Evolutionary conservation across 2,888 invertebrate species (phyloP).

Genomic region (Eucriotettix oculatus): DNA sequence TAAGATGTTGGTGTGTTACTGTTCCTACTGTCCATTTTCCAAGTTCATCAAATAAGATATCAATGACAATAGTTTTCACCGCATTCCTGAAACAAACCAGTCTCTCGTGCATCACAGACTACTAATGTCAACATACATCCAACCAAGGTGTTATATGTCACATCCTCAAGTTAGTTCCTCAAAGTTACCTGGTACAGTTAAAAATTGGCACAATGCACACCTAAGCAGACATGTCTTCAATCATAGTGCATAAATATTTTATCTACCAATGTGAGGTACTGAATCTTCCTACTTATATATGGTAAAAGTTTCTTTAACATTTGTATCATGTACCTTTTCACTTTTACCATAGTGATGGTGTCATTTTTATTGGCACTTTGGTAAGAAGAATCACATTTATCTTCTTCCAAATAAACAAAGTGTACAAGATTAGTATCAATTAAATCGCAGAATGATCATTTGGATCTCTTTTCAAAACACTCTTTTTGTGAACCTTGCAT

Average conservation of each 20-base stretch:
- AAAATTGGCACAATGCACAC: conserved; percentile 10
- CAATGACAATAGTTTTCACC: not conserved
- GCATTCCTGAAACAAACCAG: not conserved
- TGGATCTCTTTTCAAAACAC: too few relatives aligned
- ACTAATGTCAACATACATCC: not conserved
- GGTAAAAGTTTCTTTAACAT: not conserved
- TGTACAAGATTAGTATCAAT: too few relatives aligned
- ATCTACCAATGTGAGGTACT: not conserved
- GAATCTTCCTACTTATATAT: not conserved
- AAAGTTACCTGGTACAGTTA: conserved; percentile 3
- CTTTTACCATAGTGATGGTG: too few relatives aligned
- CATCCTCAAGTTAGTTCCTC: conserved; percentile 1
- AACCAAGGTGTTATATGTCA: not conserved
- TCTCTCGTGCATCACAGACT: not conserved
- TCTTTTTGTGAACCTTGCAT: too few relatives aligned
- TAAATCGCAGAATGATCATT: too few relatives aligned
- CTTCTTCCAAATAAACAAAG: too few relatives aligned
- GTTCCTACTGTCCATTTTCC: not conserved
- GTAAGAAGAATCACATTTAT: too few relatives aligned
- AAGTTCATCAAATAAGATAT: not conserved
- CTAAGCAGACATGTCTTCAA: conserved; percentile 5
- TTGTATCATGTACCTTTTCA: not conserved
- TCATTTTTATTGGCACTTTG: too few relatives aligned
- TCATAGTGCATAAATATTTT: conserved; percentile 2
- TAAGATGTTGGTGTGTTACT: not conserved